Percentiles rank a stretch among this genome's conserved stretches.
Conservation (phyloP, 2,888 invertebrate genomes). For the Nomada ferruginata region DNA sequence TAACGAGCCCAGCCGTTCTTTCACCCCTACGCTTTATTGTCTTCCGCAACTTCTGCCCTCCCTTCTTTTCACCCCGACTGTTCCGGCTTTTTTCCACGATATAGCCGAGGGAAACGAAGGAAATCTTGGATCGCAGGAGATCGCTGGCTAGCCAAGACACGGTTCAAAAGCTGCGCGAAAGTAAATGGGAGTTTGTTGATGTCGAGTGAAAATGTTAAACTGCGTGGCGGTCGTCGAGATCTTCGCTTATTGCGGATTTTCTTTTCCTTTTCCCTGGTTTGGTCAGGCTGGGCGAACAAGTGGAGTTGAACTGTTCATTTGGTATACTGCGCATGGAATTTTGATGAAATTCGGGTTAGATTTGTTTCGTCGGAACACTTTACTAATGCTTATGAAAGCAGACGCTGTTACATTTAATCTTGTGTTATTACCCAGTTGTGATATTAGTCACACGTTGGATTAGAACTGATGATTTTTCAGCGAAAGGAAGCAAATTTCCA, state of each 20-base stretch:
- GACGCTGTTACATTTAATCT: too few species aligned
- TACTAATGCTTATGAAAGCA: too few species aligned
- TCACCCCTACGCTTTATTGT: conserved; percentile 56
- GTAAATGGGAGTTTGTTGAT: conserved; percentile 12
- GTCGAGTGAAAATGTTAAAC: conserved; percentile 38
- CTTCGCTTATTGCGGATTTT: neutral
- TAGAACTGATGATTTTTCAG: too few species aligned
- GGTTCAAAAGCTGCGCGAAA: conserved; percentile 6
- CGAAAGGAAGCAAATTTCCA: too few species aligned
- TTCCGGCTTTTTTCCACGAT: conserved; percentile 3
- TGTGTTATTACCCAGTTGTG: too few species aligned
- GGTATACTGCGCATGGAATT: too few species aligned
- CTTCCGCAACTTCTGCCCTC: conserved; percentile 35
- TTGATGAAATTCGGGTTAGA: too few species aligned
- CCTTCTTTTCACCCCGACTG: neutral
- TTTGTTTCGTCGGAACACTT: too few species aligned
- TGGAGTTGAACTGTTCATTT: too few species aligned
- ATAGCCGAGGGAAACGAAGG: neutral
- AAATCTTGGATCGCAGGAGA: conserved; percentile 19
- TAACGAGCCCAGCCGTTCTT: conserved; percentile 61
- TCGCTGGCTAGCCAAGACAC: neutral
- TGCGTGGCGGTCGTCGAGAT: neutral
- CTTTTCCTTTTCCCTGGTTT: neutral
- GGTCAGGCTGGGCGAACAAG: too few species aligned
- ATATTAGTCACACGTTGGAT: too few species aligned